Conservation (phyloP, 35 echinoderm and acorn worm species). For the Lytechinus pictus region DNA sequence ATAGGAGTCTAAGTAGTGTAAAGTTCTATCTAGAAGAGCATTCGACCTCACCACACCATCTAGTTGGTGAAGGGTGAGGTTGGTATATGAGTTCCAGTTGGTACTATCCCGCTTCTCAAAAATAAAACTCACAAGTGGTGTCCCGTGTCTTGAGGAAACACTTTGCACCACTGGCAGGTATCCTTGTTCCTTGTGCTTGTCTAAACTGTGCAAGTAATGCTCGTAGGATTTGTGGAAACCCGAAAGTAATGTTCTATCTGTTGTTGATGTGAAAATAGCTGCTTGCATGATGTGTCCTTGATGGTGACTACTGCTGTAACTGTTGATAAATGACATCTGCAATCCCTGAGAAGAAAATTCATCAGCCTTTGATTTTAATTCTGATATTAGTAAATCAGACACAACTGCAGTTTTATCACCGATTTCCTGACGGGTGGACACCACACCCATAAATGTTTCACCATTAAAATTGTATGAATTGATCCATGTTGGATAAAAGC, state of each 20-base stretch:
- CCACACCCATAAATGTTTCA: slow-evolving; percentile 67
- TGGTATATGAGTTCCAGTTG: slow-evolving; percentile 74
- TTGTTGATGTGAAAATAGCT: slow-evolving; percentile 52
- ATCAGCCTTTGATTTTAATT: slow-evolving; percentile 56
- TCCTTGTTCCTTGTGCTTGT: slow-evolving; percentile 11
- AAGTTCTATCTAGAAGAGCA: slow-evolving; percentile 62
- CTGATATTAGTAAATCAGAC: slow-evolving; percentile 38
- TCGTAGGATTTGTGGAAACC: slow-evolving; percentile 49
- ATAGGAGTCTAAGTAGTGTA: slow-evolving; percentile 76
- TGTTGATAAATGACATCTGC: slow-evolving; percentile 59
- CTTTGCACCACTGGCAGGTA: slow-evolving; percentile 62
- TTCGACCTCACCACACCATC: slow-evolving; percentile 66
- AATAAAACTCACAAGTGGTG: slow-evolving; percentile 68
- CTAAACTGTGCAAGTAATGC: background rate
- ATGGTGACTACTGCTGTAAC: slow-evolving; percentile 68
- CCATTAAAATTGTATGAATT: slow-evolving; percentile 62
- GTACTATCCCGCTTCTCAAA: slow-evolving; percentile 65
- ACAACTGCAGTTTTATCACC: background rate
- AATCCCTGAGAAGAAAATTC: slow-evolving; percentile 32
- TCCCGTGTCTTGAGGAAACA: slow-evolving; percentile 50
- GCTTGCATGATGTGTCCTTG: slow-evolving; percentile 59
- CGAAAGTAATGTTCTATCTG: slow-evolving; percentile 43
- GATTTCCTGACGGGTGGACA: slow-evolving; percentile 50
- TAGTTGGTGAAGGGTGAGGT: slow-evolving; percentile 65
- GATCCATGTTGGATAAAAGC: slow-evolving; percentile 81